Base-by-base conservation (phyloP, 2,797 vertebrate genomes). In the Leucoraja ocellata region DNA sequence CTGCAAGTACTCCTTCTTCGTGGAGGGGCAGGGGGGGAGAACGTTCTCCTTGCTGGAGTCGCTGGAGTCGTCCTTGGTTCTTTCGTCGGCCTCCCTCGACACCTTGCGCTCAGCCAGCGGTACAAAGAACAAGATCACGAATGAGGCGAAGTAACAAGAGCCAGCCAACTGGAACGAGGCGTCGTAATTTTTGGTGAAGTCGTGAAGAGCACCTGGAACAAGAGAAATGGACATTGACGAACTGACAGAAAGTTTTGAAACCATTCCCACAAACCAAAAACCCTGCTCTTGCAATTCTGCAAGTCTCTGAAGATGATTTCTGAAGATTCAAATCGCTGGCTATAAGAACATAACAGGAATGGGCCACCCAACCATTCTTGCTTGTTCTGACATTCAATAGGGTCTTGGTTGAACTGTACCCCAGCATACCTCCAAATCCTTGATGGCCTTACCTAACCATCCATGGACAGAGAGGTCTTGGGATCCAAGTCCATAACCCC, bases 131-230 rank as follows among this genome's bases (percentile, higher is more conserved):
- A 88, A 88, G 68, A 88, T 8, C 2, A 88, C 16, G n/a, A 21
- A 68, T 36, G 84, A 36, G 14, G 68, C n/a, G 23, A 88, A 10
- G 61, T 88, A 88, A 21, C 84, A 88, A 36, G 84, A 36, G 14
- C 84, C 84, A 32, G 84, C 84, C 84, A 88, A 18, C n/a, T 88
- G 84, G n/a, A 88, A 88, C 4, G 84, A 88, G 32, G 84, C 84
- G 32, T 88, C 63, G n/a, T 88, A 88, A 68, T 88, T 68, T 36
- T 88, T 88, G 84, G 84, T 88, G 84, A 68, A 88, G 63, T 88
- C 84, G 10, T 88, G 10, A 68, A 88, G 84, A 36, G 63, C n/a
- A 2, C 84, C 84, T 88, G 36, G 18, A 88, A 32, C 63, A 88
- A 36, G 63, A 65, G 63, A 68, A 88, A 68, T 36, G n/a, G 61